Evolutionary conservation across 64 coral and sea anemone species (phyloP).

Genomic region (Astreopora myriophthalma): DNA sequence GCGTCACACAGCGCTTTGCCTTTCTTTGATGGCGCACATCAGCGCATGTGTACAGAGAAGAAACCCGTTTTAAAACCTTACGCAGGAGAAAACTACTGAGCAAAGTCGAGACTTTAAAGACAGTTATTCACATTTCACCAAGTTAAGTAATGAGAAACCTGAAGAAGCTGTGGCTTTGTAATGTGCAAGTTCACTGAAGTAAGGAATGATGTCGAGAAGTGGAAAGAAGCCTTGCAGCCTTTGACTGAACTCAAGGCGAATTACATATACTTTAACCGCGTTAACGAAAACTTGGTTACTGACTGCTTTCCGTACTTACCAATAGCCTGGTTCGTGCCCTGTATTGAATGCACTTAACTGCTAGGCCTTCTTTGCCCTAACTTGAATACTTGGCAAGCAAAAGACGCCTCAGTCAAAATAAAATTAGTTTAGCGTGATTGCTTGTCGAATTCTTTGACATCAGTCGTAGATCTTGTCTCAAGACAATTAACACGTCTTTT

Average conservation of each 20-base stretch:
- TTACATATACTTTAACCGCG: neutral
- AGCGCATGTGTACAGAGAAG: neutral
- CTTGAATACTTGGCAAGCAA: neutral
- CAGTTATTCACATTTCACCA: too few relatives aligned
- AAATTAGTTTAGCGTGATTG: neutral
- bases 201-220: too few relatives aligned
- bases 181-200: too few relatives aligned
- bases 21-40: neutral
- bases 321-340: neutral
- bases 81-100: neutral
- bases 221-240: too few relatives aligned
- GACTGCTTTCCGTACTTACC: neutral
- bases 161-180: too few relatives aligned
- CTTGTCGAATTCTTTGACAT: neutral
- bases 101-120: too few relatives aligned
- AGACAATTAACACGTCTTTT: slow-evolving; percentile 42
- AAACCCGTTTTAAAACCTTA: neutral
- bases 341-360: neutral
- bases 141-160: too few relatives aligned
- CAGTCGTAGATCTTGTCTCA: slow-evolving; percentile 30
- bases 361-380: neutral
- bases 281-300: neutral
- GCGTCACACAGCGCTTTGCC: neutral
- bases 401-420: neutral
- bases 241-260: too few relatives aligned